Conservation (phyloP, 2,888 invertebrate genomes). For the Serrognathus titanus region DNA sequence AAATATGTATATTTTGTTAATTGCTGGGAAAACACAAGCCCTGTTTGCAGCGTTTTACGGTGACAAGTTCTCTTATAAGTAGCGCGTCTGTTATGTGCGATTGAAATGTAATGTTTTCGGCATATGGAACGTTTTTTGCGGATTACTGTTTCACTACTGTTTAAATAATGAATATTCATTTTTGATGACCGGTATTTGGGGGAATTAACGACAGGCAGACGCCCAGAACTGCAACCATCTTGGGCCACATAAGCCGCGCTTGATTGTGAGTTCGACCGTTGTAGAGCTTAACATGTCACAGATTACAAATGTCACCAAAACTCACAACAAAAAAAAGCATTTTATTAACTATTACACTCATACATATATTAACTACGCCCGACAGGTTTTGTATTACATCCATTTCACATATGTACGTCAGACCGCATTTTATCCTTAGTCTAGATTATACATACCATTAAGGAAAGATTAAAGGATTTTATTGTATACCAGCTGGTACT, state of each 20-base stretch:
- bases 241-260: background rate
- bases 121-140: constrained; percentile 36
- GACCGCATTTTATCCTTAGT: background rate
- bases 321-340: constrained; percentile 12
- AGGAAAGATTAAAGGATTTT: no score
- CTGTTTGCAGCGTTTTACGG: constrained; percentile 38
- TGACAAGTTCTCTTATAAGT: constrained; percentile 34
- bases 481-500: no score
- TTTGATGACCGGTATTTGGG: constrained; percentile 28
- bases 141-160: constrained; percentile 33
- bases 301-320: constrained; percentile 18
- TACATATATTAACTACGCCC: constrained; percentile 14
- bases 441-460: background rate
- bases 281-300: constrained; percentile 5
- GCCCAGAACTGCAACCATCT: constrained; percentile 17
- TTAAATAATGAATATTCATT: constrained; percentile 41
- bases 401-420: no score
- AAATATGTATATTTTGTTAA: constrained; percentile 37
- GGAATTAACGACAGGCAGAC: constrained; percentile 29
- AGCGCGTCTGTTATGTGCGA: constrained; percentile 31
- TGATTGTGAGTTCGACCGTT: background rate
- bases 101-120: constrained; percentile 35
- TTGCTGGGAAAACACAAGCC: constrained; percentile 41
- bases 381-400: background rate
- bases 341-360: constrained; percentile 18